Conservation (phyloP, 2,888 invertebrate genomes). For the Monochamus alternatus region DNA sequence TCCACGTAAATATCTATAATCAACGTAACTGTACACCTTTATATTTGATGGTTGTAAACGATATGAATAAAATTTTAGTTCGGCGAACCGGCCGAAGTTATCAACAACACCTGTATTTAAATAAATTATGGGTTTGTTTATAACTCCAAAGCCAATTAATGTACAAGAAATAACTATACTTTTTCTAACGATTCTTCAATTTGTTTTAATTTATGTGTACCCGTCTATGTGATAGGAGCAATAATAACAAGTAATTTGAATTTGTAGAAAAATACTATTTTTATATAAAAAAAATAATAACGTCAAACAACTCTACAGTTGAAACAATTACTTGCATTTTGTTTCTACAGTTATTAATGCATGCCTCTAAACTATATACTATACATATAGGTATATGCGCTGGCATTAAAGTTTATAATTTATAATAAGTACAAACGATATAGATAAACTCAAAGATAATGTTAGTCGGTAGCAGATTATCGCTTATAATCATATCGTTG, state of each 20-base stretch:
- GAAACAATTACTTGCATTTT: no score
- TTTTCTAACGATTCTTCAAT: not conserved
- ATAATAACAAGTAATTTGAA: no score
- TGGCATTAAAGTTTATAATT: no score
- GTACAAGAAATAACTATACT: not conserved
- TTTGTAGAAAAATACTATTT: no score
- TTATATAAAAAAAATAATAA: no score
- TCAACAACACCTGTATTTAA: constrained; percentile 8
- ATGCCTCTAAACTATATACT: no score
- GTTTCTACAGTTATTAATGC: no score
- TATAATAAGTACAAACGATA: not conserved
- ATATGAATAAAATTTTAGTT: constrained; percentile 20
- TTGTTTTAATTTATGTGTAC: not conserved
- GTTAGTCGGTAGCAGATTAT: constrained; percentile 18
- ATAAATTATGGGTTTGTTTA: constrained; percentile 26
- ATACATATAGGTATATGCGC: no score
- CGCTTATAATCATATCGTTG: not conserved
- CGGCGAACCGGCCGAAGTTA: constrained; percentile 17
- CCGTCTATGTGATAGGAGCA: no score
- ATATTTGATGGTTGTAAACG: constrained; percentile 9
- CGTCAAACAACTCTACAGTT: no score
- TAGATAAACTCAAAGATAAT: constrained; percentile 12
- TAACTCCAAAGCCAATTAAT: constrained; percentile 22
- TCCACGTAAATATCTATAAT: constrained; percentile 15
- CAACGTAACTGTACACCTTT: constrained; percentile 22